Conservation (phyloP, 2,113 vertebrate species). For the Brachionichthys hirsutus region DNA sequence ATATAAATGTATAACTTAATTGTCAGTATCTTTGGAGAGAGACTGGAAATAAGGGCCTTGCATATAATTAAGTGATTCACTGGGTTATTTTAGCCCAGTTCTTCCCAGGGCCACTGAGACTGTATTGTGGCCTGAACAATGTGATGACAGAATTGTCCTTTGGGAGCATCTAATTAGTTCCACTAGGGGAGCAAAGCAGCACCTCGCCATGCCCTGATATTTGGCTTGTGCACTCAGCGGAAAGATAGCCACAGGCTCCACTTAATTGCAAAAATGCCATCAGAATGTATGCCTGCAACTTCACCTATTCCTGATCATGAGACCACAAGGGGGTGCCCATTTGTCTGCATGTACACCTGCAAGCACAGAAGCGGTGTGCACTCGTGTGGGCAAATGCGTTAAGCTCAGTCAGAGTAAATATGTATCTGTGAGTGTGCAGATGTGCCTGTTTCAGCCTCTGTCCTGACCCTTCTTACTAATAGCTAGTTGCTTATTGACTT, state of each 20-base stretch:
- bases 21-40: slow-evolving; percentile 1
- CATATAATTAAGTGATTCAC: slow-evolving; percentile 52
- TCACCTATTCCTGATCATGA: slow-evolving; percentile 65
- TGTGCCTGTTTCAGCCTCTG: slow-evolving; percentile 6
- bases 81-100: slow-evolving; percentile 55
- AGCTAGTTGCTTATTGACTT: no score
- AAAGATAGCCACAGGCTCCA: slow-evolving; percentile 71
- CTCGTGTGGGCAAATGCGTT: slow-evolving; percentile 42
- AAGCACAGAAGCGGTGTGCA: slow-evolving; percentile 23
- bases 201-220: slow-evolving; percentile 70
- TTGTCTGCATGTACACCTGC: slow-evolving; percentile 20
- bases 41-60: slow-evolving; percentile 28
- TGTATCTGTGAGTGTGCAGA: slow-evolving; percentile 32
- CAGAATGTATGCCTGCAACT: slow-evolving; percentile 63
- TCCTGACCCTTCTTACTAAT: slow-evolving; percentile 20
- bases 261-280: slow-evolving; percentile 77
- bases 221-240: slow-evolving; percentile 71
- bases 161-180: slow-evolving; percentile 79
- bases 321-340: slow-evolving; percentile 48
- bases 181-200: slow-evolving; percentile 73
- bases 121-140: slow-evolving; percentile 73
- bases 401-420: neutral
- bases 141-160: slow-evolving; percentile 75
- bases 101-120: slow-evolving; percentile 55
- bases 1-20: neutral